phyloP scores from a whole-genome alignment of 1,140 invertebrate genomes.

The Platyura marginata region DNA sequence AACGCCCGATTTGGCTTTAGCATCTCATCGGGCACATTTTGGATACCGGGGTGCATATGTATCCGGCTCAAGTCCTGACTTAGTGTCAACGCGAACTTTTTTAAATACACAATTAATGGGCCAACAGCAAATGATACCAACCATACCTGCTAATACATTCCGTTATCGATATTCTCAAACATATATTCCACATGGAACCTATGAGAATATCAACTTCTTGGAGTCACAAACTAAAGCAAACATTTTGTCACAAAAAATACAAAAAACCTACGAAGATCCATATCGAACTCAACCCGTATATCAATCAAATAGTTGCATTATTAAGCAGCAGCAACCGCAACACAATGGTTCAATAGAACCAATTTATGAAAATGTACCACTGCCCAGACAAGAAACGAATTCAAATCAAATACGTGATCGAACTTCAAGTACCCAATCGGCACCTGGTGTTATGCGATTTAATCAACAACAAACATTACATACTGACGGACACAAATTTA shows the following conservation, averaged over 20 bases:
- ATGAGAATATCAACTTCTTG: constrained; percentile 32
- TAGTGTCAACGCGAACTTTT: constrained; percentile 45
- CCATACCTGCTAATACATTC: constrained; percentile 19
- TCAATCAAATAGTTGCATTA: too few relatives aligned
- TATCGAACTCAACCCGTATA: not conserved
- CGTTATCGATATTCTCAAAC: constrained; percentile 24
- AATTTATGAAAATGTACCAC: constrained; percentile 60
- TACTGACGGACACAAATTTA: not conserved
- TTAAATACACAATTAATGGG: constrained; percentile 30
- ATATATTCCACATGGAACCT: constrained; percentile 41
- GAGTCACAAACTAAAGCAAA: constrained; percentile 14
- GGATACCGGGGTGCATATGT: constrained; percentile 37
- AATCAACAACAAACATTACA: not conserved
- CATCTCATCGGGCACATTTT: constrained; percentile 27
- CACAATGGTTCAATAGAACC: constrained; percentile 29
- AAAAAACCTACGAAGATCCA: not conserved
- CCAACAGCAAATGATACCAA: constrained; percentile 3
- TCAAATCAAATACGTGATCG: constrained; percentile 29
- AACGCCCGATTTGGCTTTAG: constrained; percentile 60
- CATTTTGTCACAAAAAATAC: constrained; percentile 1
- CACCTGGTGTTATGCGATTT: constrained; percentile 33
- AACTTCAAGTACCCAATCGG: constrained; percentile 44
- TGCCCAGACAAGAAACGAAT: constrained; percentile 30
- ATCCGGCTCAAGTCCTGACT: constrained; percentile 55
- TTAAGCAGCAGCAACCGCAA: too few relatives aligned